These are phyloP conservation scores for Hystrix brachyura DNA, from an alignment of 2,113 vertebrate species.

Conservation along the genomic window DNA sequence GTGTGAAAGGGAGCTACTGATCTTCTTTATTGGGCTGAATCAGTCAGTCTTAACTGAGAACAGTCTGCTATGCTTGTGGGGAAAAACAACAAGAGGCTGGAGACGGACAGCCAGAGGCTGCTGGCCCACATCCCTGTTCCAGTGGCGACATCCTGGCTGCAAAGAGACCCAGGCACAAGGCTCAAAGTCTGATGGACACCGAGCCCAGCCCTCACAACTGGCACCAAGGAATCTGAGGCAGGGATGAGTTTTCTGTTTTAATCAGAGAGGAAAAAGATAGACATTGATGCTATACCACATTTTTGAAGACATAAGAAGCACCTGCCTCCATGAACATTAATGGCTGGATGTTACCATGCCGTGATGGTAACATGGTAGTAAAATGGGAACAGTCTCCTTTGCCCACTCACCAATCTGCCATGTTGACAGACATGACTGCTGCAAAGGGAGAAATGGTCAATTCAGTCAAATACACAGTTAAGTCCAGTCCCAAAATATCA, in stretches of 20 bases:
- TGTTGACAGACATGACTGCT: background rate
- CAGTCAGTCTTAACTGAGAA: background rate
- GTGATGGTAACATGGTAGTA: background rate
- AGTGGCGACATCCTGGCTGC: background rate
- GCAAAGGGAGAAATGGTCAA: slow-evolving; percentile 22
- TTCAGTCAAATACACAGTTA: slow-evolving; percentile 50
- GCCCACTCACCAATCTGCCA: background rate
- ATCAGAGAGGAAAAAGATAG: background rate
- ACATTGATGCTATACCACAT: background rate
- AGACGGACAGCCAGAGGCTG: background rate
- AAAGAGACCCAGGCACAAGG: background rate
- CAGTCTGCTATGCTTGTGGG: background rate
- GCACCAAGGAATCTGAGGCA: background rate
- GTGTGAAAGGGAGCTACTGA: slow-evolving; percentile 21
- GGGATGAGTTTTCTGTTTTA: slow-evolving; percentile 12
- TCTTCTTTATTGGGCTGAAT: background rate
- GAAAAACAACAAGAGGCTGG: background rate
- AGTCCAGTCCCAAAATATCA: slow-evolving; percentile 37
- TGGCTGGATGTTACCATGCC: background rate
- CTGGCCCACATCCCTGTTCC: background rate
- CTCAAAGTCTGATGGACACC: background rate
- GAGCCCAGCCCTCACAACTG: background rate
- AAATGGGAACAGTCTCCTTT: background rate
- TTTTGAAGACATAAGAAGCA: background rate
- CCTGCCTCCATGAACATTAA: background rate